These are phyloP conservation scores for Apis mellifera DNA, from an alignment of 1,140 invertebrate species.

Conservation along the genomic window Amel_HAv3.1 CM009940.2:7018501-7019000, in stretches of 20 bases:
- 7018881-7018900: neutral
- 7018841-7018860: neutral
- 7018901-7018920: neutral
- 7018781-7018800: neutral
- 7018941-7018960: neutral
- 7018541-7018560: slow-evolving; percentile 22
- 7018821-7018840: too few species aligned
- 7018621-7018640: neutral
- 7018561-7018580: slow-evolving; percentile 50
- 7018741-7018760: neutral
- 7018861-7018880: too few species aligned
- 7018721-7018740: slow-evolving; percentile 1
- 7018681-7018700: neutral
- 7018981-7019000: neutral
- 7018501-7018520: slow-evolving; percentile 52
- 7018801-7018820: neutral
- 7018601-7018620: neutral
- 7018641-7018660: slow-evolving; percentile 33
- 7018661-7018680: slow-evolving; percentile 13
- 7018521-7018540: slow-evolving; percentile 11
- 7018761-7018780: neutral
- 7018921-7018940: neutral
- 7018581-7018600: slow-evolving; percentile 38
- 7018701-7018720: slow-evolving; percentile 24
- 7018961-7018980: slow-evolving; percentile 10